These are phyloP conservation scores for Lamproptera curius DNA, from an alignment of 2,888 invertebrate genomes.

Conservation along the genomic window DNA sequence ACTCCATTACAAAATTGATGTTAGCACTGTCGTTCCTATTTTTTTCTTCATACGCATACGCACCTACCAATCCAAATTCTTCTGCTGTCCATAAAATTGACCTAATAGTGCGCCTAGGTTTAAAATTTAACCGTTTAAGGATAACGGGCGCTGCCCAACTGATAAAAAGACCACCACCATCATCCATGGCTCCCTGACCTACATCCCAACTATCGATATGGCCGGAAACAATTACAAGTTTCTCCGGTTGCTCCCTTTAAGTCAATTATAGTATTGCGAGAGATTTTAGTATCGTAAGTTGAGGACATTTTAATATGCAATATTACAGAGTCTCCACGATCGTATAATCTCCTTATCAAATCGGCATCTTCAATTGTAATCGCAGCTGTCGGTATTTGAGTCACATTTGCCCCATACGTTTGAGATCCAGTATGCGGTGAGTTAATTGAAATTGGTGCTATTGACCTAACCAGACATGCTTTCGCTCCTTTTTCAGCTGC, in stretches of 20 bases:
- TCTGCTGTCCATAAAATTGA: constrained; percentile 90
- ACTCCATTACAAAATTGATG: constrained; percentile 88
- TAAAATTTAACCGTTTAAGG: constrained; percentile 80
- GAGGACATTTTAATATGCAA: constrained; percentile 82
- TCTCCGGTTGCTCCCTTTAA: constrained; percentile 74
- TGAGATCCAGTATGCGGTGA: constrained; percentile 88
- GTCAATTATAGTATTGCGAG: constrained; percentile 87
- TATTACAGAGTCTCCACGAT: constrained; percentile 69
- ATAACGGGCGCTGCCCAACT: constrained; percentile 86
- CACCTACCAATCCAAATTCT: constrained; percentile 85
- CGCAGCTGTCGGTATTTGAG: constrained; percentile 84
- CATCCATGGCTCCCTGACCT: constrained; percentile 92
- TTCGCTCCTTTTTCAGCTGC: constrained; percentile 87
- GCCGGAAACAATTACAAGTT: constrained; percentile 86
- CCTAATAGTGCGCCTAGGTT: constrained; percentile 84
- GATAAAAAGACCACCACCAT: constrained; percentile 88
- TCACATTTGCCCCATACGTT: constrained; percentile 75
- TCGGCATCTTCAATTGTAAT: constrained; percentile 89
- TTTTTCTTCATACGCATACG: constrained; percentile 78
- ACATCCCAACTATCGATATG: constrained; percentile 94
- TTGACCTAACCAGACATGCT: constrained; percentile 85
- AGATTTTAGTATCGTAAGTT: constrained; percentile 73
- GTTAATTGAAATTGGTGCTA: constrained; percentile 87
- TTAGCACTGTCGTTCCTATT: constrained; percentile 79
- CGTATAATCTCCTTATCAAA: constrained; percentile 81